Conservation (phyloP, 2,888 invertebrate species). For the Chromoteleia sp. region DNA sequence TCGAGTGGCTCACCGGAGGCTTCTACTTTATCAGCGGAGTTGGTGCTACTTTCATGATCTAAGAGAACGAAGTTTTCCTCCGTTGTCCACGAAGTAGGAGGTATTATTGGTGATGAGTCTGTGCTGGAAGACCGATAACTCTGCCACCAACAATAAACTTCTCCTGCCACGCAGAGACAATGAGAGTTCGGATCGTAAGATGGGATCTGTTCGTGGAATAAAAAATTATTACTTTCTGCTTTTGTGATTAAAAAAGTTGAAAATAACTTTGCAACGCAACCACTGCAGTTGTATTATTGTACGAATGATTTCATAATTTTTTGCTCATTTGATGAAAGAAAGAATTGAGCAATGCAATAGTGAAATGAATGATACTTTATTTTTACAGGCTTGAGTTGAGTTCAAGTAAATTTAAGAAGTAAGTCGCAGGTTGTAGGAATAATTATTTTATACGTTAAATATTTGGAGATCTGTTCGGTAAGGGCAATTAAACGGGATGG, state of each 20-base stretch:
- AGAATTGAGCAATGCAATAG: too few relatives aligned
- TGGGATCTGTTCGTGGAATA: slow-evolving; percentile 76
- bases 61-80: slow-evolving; percentile 51
- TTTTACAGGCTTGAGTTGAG: too few relatives aligned
- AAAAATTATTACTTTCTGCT: slow-evolving; percentile 10
- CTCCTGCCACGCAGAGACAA: slow-evolving; percentile 82
- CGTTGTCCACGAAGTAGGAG: slow-evolving; percentile 48
- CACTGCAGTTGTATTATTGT: too few relatives aligned
- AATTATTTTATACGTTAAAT: too few relatives aligned
- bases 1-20: slow-evolving; percentile 69
- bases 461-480: too few relatives aligned
- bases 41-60: slow-evolving; percentile 68
- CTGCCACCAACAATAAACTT: slow-evolving; percentile 83
- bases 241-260: neutral
- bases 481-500: too few relatives aligned
- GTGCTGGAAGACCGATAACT: slow-evolving; percentile 71
- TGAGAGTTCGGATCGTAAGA: slow-evolving; percentile 80
- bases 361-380: too few relatives aligned
- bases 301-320: too few relatives aligned
- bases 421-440: too few relatives aligned
- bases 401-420: too few relatives aligned
- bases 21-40: slow-evolving; percentile 68
- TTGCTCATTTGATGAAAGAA: too few relatives aligned
- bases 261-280: too few relatives aligned
- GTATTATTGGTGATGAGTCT: slow-evolving; percentile 56